A percentile compares a stretch with the other conserved stretches of the same genome.
Conservation (phyloP, 2,113 vertebrate species). For the Corythornis madagascariensis region DNA sequence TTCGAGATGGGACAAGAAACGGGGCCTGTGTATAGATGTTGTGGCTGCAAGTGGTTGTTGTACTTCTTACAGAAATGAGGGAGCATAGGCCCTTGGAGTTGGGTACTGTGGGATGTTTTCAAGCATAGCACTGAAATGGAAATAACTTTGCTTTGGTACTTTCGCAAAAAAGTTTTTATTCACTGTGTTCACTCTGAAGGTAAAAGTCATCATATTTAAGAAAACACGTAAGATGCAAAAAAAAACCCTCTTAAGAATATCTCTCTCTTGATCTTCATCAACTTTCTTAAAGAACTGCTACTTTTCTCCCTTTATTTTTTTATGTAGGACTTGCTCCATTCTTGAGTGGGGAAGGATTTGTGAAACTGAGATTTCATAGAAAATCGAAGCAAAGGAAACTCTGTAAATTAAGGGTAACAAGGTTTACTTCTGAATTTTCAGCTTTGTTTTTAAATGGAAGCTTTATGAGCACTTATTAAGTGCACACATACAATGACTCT, state of each 20-base stretch:
- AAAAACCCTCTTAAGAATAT: not conserved
- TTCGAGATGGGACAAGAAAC: not conserved
- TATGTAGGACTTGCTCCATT: not conserved
- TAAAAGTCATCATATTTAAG: not conserved
- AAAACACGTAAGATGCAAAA: not conserved
- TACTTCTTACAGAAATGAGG: not conserved
- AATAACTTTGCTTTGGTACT: not conserved
- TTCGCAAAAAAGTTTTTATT: not conserved
- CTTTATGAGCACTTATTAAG: not conserved
- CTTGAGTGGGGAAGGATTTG: not conserved
- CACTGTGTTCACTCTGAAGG: not conserved
- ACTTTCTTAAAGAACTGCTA: not conserved
- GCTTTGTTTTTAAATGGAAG: not conserved
- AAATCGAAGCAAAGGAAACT: not conserved
- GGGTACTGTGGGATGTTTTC: not conserved
- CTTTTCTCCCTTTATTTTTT: not conserved
- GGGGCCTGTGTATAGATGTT: rapidly evolving
- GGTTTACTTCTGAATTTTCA: not conserved
- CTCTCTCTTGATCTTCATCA: not conserved
- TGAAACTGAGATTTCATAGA: not conserved
- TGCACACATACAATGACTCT: not conserved
- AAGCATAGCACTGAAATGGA: not conserved
- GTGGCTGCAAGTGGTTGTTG: not conserved
- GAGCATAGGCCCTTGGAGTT: not conserved
- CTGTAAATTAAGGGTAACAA: not conserved